Evolutionary conservation across 37 sponge, comb jelly and placozoan species (phyloP).

Genomic region (Eunapius fragilis): DNA sequence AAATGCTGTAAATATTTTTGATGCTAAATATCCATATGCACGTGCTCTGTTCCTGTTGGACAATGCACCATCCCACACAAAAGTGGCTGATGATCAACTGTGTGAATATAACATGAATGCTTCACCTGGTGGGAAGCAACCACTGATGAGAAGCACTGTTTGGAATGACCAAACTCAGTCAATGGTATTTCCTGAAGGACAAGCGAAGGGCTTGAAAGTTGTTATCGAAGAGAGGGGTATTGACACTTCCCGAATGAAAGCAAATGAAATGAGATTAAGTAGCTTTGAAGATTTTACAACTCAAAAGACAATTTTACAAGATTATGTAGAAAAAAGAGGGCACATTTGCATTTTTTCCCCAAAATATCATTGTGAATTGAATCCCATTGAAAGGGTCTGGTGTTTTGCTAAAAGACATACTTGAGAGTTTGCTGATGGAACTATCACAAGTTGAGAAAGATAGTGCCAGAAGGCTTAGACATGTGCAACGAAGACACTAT

Average conservation of each 20-base stretch:
- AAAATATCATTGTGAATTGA: constrained; percentile 41
- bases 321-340: constrained; percentile 11
- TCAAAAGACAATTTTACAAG: constrained; percentile 2
- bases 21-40: constrained; percentile 28
- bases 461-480: too few relatives aligned
- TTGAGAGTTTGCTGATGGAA: background rate
- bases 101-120: constrained; percentile 38
- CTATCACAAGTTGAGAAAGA: too few relatives aligned
- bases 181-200: background rate
- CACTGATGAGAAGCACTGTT: constrained; percentile 21
- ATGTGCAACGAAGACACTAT: too few relatives aligned
- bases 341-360: constrained; percentile 24
- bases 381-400: constrained; percentile 39
- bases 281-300: constrained; percentile 32
- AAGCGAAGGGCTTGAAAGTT: constrained; percentile 29
- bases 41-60: constrained; percentile 18
- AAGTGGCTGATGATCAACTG: constrained; percentile 43
- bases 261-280: background rate
- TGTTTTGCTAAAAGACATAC: constrained; percentile 17
- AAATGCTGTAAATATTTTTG: constrained; percentile 27
- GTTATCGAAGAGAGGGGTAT: constrained; percentile 28
- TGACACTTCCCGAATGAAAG: constrained; percentile 1
- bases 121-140: constrained; percentile 47
- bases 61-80: constrained; percentile 26
- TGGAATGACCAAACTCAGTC: constrained; percentile 7